Base-by-base conservation (phyloP, 2,113 vertebrate species). In the Montifringilla adamsi region DNA sequence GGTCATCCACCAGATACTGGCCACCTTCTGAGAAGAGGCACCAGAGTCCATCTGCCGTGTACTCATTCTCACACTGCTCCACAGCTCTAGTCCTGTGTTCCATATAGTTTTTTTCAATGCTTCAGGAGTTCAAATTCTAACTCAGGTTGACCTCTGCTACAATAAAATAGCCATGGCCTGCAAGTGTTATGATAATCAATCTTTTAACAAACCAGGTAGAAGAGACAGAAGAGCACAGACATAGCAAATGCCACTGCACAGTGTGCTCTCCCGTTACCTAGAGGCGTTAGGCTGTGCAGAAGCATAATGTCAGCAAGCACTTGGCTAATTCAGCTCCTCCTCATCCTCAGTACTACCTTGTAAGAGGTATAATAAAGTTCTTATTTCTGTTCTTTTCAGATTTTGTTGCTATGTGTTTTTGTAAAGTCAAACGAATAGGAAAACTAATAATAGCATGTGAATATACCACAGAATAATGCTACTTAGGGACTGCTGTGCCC, bases 391-490 rank as follows among this genome's bases (percentile, higher is more conserved):
- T 94, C 30, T 87, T 70, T 89, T 80, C 41, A 55, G 28, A 39
- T 49, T 67, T 77, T 67, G 60, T 82, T 90, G 53, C 49, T 83
- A 47, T 82, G 39, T 84, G 43, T 83, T 97, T 97, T 95, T 94
- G 43, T 95, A 70, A 94, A 97, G 92, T 94, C 90, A 94, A 95
- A 95, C 82, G 95, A 96, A 91, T 84, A 92, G 62, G 73, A 92
- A 97, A 97, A 97, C 96, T 94, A 96, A 94, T 95, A 87, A 66
- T 68, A 77, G 93, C 95, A 82, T 76, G 69, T 55, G 75, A 92
- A 89, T 68, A 82, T n/a, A 75, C 78, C 46, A 37, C 78, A 94
- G 82, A 97, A 93, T 95, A 97, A 76, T 41, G 23, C 53, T 87
- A 50, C 90, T 90, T 93, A 93, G 94, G 69, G 79, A 94, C 83